phyloP scores from a whole-genome alignment of 2,888 invertebrate genomes.

The Pachymerium ferrugineum region DNA sequence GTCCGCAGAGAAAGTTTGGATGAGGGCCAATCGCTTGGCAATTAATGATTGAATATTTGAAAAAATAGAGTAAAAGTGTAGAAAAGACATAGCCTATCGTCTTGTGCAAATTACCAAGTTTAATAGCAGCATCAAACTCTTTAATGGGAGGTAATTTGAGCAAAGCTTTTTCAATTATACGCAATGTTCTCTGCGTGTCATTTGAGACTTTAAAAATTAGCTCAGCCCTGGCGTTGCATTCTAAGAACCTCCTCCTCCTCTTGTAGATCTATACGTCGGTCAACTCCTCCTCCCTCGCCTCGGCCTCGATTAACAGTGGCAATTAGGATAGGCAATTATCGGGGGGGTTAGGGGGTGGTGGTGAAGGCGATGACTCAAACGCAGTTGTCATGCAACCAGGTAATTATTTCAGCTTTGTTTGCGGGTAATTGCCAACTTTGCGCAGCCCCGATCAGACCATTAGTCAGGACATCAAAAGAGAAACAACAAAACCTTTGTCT shows the following conservation, averaged over 20 bases:
- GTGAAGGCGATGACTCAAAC: slow-evolving; percentile 31
- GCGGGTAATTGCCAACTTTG: slow-evolving; percentile 32
- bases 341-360: slow-evolving; percentile 25
- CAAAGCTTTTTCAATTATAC: slow-evolving; percentile 21
- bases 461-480: slow-evolving; percentile 23
- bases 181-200: slow-evolving; percentile 21
- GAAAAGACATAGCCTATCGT: neutral
- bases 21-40: neutral
- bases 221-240: slow-evolving; percentile 21
- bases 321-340: slow-evolving; percentile 31
- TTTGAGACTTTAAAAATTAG: slow-evolving; percentile 21
- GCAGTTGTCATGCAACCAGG: slow-evolving; percentile 32
- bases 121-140: slow-evolving; percentile 21
- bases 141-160: slow-evolving; percentile 21
- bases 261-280: slow-evolving; percentile 7
- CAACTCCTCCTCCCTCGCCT: slow-evolving; percentile 11
- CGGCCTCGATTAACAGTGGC: slow-evolving; percentile 30
- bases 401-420: slow-evolving; percentile 33
- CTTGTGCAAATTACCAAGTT: slow-evolving; percentile 15
- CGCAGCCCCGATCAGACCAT: slow-evolving; percentile 20
- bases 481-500: slow-evolving; percentile 4
- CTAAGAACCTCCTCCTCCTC: neutral
- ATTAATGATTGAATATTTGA: no score
- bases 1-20: slow-evolving; percentile 7
- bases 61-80: neutral